Evolutionary conservation across 2,888 invertebrate species (phyloP), one percentile per base, ranked within the genome.

Genomic region (Zonitis immaculata): DNA sequence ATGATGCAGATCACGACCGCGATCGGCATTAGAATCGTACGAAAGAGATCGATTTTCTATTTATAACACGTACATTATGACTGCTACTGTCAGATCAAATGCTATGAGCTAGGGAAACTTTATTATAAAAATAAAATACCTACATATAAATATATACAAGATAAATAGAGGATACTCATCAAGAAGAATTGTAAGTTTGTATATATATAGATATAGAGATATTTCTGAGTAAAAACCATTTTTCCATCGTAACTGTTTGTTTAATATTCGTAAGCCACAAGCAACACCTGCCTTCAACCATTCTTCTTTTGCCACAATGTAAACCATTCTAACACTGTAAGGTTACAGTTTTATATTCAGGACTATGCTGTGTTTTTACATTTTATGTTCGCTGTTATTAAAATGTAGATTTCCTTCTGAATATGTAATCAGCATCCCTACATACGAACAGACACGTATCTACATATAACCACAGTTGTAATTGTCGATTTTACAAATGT

Each of bases 181-280:
- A 20, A 39, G 39, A 6, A 18, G 11, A 18, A 39, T 39, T 18
- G 18, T 5, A n/a, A 32, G 32, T 14, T 32, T 32, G 7, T 32
- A 6, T 20, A 39, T 20, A 11, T 4, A 11, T 35, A 35, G 74
- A 85, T 88, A 68, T 12, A 11, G n/a, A n/a, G n/a, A n/a, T n/a
- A n/a, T n/a, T n/a, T n/a, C n/a, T 47, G 44, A 46, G 49, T 49
- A 52, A 47, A 51, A 52, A 52, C 51, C 32, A 28, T 47, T 30
- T 51, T 46, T 44, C 32, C n/a, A 35, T 44, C 54, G 55, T 61
- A 59, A 62, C 60, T 65, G 64, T 67, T 68, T 68, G 66, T 63
- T 66, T 67, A 67, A 67, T 66, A 67, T 65, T 65, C 62, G 54
- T 56, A 55, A 56, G 56, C 66, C 64, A 59, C 63, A 62, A 62